Base-by-base conservation (phyloP, 1,140 invertebrate species). In the Penaeus vannamei region DNA sequence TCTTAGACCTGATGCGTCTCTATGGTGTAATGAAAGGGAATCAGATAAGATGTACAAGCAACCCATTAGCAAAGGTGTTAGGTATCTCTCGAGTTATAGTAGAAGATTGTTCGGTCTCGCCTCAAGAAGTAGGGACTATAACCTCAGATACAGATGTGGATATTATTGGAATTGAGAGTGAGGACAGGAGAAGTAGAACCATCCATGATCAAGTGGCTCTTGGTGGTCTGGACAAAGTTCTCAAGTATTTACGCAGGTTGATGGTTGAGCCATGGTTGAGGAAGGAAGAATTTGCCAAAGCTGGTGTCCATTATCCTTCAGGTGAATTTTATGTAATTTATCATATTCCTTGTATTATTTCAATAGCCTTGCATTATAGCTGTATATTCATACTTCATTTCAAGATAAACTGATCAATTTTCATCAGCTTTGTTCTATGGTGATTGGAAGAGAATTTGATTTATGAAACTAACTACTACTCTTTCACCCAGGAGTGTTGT, bases 401-500 rank as follows among this genome's bases (percentile, higher is more conserved):
- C 26, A 29, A 8, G n/a, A 17, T 53, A 42, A 42, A 42, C 3
- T 42, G 36, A 42, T 42, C 36, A 42, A 42, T 7, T 42, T n/a
- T 7, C 36, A 7, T 42, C 36, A 42, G 36, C 8, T 42, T 42
- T 42, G 36, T 42, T 42, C 26, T 26, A 7, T 23, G 64, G 64
- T 23, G 19, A 66, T 23, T 29, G 29, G 64, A 66, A 66, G 64
- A 66, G 64, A 66, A 8, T 29, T 66, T n/a, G 23, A 66, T 14
- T 19, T n/a, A 66, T 66, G 64, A 19, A n/a, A 66, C 8, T 29
- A 72, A 76, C 5, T 76, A 59, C 29, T 46, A 32, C 22, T 8
- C 22, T 32, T 22, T 23, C 19, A n/a, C 0, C 0, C 66, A 89
- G 87, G 87, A 59, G 69, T 89, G 14, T 61, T 89, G 26, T 20